phyloP scores from a whole-genome alignment of 2,113 vertebrate species.

The Cygnus atratus region DNA sequence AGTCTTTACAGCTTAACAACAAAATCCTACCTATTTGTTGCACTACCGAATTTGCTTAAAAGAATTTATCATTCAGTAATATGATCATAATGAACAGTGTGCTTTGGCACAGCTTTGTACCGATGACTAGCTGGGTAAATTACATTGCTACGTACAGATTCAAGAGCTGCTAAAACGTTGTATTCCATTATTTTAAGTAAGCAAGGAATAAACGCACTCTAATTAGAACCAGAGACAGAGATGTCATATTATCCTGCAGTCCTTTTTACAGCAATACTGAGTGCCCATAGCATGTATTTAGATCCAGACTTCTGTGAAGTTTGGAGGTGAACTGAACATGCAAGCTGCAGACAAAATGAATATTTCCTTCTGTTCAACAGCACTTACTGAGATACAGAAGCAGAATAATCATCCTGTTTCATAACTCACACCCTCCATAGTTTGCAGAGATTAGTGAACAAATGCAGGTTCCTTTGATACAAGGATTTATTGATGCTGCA shows the following conservation, averaged over 20 bases:
- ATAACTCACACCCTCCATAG: background rate
- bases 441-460: accelerated
- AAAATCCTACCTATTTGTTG: background rate
- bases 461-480: background rate
- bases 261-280: background rate
- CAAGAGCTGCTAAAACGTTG: background rate
- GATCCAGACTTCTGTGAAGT: background rate
- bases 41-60: background rate
- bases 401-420: background rate
- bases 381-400: background rate
- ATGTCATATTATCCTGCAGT: background rate
- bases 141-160: background rate
- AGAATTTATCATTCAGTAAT: background rate
- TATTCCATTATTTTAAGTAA: background rate
- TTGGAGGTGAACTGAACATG: background rate
- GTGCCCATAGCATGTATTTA: accelerated
- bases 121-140: background rate
- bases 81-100: background rate
- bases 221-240: background rate
- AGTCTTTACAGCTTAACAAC: background rate
- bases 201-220: background rate
- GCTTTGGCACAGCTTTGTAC: background rate
- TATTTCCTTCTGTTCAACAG: background rate
- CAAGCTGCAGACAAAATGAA: background rate
- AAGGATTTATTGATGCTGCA: background rate